These are phyloP conservation scores for Synanthedon andrenaeformis DNA, from an alignment of 2,888 invertebrate species.

Conservation along the genomic window DNA sequence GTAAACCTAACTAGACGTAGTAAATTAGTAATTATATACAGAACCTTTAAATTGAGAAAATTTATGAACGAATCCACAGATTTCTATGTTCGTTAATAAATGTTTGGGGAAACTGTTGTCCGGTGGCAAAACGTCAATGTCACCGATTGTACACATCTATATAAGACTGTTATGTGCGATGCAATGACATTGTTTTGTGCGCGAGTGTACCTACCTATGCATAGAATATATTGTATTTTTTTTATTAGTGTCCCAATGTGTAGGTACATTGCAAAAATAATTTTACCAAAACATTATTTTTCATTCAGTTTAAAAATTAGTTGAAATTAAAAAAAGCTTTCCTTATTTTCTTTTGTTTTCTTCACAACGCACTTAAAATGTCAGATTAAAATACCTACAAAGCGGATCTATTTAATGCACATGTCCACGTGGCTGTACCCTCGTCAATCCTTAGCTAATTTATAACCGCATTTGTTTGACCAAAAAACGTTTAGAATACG, in stretches of 20 bases:
- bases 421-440: constrained; percentile 43
- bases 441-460: constrained; percentile 59
- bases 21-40: too few relatives aligned
- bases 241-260: too few relatives aligned
- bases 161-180: background rate
- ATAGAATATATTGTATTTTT: too few relatives aligned
- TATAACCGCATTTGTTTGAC: constrained; percentile 59
- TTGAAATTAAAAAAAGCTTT: too few relatives aligned
- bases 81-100: constrained; percentile 48
- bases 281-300: background rate
- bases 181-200: background rate
- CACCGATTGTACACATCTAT: constrained; percentile 32
- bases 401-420: constrained; percentile 9
- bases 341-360: too few relatives aligned
- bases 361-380: too few relatives aligned
- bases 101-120: constrained; percentile 63
- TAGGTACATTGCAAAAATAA: too few relatives aligned
- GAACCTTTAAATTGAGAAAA: too few relatives aligned
- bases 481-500: constrained; percentile 55
- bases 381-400: too few relatives aligned
- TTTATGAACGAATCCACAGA: constrained; percentile 3
- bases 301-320: too few relatives aligned
- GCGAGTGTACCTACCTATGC: too few relatives aligned
- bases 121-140: constrained; percentile 63
- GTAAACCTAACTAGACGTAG: too few relatives aligned